Evolutionary conservation across 2,888 invertebrate genomes (phyloP).

Genomic region (Diadromus collaris): DNA sequence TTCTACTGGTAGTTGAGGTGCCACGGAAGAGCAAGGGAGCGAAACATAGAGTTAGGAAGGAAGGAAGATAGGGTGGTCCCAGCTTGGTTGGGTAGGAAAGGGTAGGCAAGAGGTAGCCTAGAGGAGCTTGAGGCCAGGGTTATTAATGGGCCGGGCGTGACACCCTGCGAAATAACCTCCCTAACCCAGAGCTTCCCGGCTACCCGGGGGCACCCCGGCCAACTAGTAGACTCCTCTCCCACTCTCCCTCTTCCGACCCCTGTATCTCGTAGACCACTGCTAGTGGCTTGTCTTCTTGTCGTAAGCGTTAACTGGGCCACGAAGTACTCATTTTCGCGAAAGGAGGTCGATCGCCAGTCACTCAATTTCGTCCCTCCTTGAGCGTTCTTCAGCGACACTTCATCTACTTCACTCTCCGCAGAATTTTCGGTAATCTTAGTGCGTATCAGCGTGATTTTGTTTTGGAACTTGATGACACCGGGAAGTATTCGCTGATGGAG

Average conservation of each 20-base stretch:
- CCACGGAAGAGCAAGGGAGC: slow-evolving; percentile 47
- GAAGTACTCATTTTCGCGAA: slow-evolving; percentile 71
- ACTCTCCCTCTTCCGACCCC: slow-evolving; percentile 33
- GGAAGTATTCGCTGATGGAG: background rate
- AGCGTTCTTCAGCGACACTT: slow-evolving; percentile 18
- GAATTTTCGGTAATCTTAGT: background rate
- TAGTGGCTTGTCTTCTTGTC: slow-evolving; percentile 67
- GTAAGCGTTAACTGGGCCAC: slow-evolving; percentile 73
- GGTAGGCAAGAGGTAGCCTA: slow-evolving; percentile 53
- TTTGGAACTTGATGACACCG: background rate
- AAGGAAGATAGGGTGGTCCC: slow-evolving; percentile 47
- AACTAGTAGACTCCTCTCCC: slow-evolving; percentile 31
- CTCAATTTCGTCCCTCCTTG: slow-evolving; percentile 17
- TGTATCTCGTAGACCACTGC: slow-evolving; percentile 53
- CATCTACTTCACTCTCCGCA: slow-evolving; percentile 2
- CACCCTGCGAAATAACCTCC: slow-evolving; percentile 76
- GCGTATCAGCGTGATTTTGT: background rate
- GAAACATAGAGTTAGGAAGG: slow-evolving; percentile 35
- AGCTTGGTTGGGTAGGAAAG: slow-evolving; percentile 43
- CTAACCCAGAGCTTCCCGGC: slow-evolving; percentile 60
- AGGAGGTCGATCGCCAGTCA: slow-evolving; percentile 59
- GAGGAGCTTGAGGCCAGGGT: slow-evolving; percentile 64
- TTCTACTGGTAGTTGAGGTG: slow-evolving; percentile 32
- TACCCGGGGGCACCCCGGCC: slow-evolving; percentile 21
- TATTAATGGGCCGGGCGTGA: slow-evolving; percentile 78